Evolutionary conservation across 2,797 vertebrate genomes (phyloP), one percentile per base, ranked within the genome.

Genomic region (Eidolon dupreanum): DNA sequence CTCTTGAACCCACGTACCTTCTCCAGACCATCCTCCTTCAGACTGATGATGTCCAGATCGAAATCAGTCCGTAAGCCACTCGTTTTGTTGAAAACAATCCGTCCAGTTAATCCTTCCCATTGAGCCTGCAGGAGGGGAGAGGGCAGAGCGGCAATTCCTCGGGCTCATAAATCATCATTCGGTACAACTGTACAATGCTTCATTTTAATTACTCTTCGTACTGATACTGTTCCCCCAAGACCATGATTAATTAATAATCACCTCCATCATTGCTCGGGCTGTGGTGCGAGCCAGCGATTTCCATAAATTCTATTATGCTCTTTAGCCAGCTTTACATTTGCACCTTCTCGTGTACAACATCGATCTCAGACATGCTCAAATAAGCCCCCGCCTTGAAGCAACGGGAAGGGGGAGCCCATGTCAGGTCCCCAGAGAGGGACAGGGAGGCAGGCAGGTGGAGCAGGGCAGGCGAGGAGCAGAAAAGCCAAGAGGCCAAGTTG

Each of bases 81-180:
- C 11, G 99, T 99, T 98, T 99, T 99, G 98, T 99, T 99, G 98
- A 99, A 99, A 93, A 99, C 99, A 74, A 99, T 99, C 63, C 99
- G 99, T 95, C 99, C 99, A 0, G 99, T 99, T 98, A 99, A 98
- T 96, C 99, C 99, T 98, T 99, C 99, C 99, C 99, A 99, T 71
- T 99, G 99, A 93, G 99, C 99, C 99, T 99, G 99, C 28, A 98
- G 96, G 92, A 97, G 94, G 97, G 82, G 97, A 94, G 93, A 97
- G 95, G 97, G 97, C 90, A 98, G 93, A 97, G 88, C 86, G 31
- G 95, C 94, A 96, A 95, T 98, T 98, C 98, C 84, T 97, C 5
- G 65, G 97, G 94, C 95, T 97, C 97, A 98, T 98, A 98, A 98
- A 98, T 98, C 98, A 98, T 98, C 97, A 97, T 97, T 98, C 97